phyloP scores from a whole-genome alignment of 2,797 vertebrate species.

The Spatula versicolor region DNA sequence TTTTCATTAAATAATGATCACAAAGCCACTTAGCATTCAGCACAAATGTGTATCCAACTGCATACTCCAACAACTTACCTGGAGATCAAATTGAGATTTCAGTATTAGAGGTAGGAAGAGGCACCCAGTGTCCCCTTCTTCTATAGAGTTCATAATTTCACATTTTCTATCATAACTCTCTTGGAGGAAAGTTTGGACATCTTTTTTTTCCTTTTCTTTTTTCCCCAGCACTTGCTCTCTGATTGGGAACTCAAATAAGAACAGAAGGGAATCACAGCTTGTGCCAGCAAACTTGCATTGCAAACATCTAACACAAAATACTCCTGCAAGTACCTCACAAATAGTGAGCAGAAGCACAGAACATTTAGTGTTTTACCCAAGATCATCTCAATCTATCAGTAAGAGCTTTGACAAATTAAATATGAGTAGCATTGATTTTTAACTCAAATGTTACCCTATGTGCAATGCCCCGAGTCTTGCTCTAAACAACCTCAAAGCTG shows the following conservation, averaged over 20 bases:
- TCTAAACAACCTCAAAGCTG: neutral
- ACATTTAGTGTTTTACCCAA: neutral
- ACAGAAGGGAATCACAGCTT: neutral
- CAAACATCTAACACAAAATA: neutral
- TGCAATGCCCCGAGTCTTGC: neutral
- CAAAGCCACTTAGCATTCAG: neutral
- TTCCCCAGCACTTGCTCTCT: neutral
- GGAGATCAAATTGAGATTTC: neutral
- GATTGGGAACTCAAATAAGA: neutral
- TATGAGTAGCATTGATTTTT: neutral
- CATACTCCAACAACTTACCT: neutral
- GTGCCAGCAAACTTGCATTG: neutral
- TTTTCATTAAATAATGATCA: neutral
- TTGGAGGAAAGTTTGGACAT: neutral
- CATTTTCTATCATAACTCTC: neutral
- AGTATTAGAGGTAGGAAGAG: neutral
- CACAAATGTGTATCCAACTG: neutral
- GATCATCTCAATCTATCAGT: neutral
- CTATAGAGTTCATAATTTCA: neutral
- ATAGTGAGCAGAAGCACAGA: neutral
- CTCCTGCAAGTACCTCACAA: neutral
- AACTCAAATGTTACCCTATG: neutral
- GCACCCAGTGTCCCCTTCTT: neutral
- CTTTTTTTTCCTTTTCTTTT: too few relatives aligned
- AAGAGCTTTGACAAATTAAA: neutral